Evolutionary conservation across 2,797 vertebrate genomes (phyloP).

Genomic region (Cottoperca gobio): DNA sequence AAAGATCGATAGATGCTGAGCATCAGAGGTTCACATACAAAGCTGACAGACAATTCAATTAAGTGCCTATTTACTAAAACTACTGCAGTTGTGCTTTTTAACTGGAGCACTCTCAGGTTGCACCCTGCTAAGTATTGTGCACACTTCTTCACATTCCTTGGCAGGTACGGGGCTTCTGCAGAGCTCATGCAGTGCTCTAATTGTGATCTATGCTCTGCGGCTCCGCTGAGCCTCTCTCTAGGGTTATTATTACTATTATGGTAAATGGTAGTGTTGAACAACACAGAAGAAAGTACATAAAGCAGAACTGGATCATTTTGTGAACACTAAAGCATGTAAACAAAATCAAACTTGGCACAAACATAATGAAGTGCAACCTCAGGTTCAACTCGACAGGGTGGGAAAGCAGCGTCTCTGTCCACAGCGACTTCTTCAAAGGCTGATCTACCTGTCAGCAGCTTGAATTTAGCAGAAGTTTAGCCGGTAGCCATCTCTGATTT

Average conservation of each 20-base stretch:
- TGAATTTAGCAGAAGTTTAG: slow-evolving; percentile 8
- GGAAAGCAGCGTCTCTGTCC: slow-evolving; percentile 8
- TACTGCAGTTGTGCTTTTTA: slow-evolving; percentile 71
- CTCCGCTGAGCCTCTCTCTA: slow-evolving; percentile 22
- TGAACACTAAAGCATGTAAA: slow-evolving; percentile 63
- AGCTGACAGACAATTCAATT: slow-evolving; percentile 48
- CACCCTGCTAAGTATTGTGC: not conserved
- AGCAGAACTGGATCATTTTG: slow-evolving; percentile 16
- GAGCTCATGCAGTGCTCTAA: slow-evolving; percentile 67
- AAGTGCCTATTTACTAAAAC: slow-evolving; percentile 65
- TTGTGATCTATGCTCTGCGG: slow-evolving; percentile 57
- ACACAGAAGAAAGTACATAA: slow-evolving; percentile 37
- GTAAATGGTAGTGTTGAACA: slow-evolving; percentile 48
- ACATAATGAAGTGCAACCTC: slow-evolving; percentile 42
- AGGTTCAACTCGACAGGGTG: slow-evolving; percentile 7
- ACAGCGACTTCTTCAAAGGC: slow-evolving; percentile 10
- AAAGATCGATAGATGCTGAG: slow-evolving; percentile 45
- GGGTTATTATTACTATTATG: slow-evolving; percentile 46
- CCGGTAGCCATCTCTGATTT: not conserved
- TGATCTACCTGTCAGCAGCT: slow-evolving; percentile 6
- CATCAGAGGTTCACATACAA: slow-evolving; percentile 53
- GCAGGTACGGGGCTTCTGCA: slow-evolving; percentile 54
- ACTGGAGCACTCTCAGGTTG: slow-evolving; percentile 19
- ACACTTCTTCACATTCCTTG: slow-evolving; percentile 49
- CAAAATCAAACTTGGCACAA: slow-evolving; percentile 69